Conservation (phyloP, 2,888 invertebrate genomes). For the Eilema depressum region DNA sequence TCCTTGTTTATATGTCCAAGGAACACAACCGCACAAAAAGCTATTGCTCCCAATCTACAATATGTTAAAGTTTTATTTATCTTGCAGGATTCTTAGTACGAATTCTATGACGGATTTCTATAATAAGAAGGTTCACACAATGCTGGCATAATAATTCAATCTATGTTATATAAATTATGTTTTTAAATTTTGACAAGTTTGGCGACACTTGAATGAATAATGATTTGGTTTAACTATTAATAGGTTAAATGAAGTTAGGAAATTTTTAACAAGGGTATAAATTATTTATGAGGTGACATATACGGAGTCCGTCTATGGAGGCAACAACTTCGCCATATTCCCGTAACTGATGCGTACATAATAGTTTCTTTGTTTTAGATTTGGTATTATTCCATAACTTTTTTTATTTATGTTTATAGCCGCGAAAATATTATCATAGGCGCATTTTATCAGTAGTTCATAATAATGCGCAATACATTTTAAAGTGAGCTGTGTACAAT, state of each 20-base stretch:
- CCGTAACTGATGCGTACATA: not conserved
- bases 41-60: not conserved
- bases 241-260: not conserved
- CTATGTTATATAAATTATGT: too few species aligned
- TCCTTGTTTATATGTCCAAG: too few species aligned
- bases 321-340: not conserved
- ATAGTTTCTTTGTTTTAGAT: not conserved
- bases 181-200: not conserved
- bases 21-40: not conserved
- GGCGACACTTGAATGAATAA: not conserved
- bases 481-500: not conserved
- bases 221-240: too few species aligned
- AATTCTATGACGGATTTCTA: not conserved
- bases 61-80: not conserved
- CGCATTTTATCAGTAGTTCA: slow-evolving; percentile 25
- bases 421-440: slow-evolving; percentile 8
- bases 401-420: slow-evolving; percentile 8
- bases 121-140: not conserved
- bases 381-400: not conserved
- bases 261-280: not conserved
- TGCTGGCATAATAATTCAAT: too few species aligned
- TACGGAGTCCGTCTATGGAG: not conserved
- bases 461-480: slow-evolving; percentile 26
- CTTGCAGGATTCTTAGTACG: not conserved
- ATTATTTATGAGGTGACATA: not conserved